A percentile compares a stretch with the other conserved stretches of the same genome.
Evolutionary conservation across 1,140 invertebrate species (phyloP).

Genomic region (Papilio helenus): DNA sequence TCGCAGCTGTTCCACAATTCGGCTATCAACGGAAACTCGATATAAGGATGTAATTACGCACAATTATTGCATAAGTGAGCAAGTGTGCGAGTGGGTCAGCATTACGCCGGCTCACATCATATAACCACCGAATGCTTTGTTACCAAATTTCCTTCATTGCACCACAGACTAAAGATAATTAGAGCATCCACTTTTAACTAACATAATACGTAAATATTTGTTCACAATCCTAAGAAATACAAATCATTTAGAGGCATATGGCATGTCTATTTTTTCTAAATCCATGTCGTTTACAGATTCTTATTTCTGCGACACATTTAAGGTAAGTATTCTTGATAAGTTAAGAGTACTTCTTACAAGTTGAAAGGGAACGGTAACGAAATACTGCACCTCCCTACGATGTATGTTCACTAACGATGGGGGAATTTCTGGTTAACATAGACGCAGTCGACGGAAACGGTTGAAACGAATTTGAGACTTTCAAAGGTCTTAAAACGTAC

Average conservation of each 20-base stretch:
- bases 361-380: constrained; percentile 6
- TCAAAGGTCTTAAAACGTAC: not conserved
- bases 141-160: constrained; percentile 16
- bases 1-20: constrained; percentile 4
- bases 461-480: not conserved
- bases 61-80: constrained; percentile 45
- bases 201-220: not conserved
- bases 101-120: constrained; percentile 35
- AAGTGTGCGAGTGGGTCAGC: constrained; percentile 48
- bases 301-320: constrained; percentile 15
- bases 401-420: constrained; percentile 1
- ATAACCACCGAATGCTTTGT: constrained; percentile 33
- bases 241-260: not conserved
- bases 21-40: constrained; percentile 30
- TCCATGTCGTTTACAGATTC: not conserved
- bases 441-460: not conserved
- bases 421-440: not conserved
- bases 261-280: not conserved
- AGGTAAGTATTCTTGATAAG: constrained; percentile 3
- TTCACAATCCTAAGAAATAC: too few relatives aligned
- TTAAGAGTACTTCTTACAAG: constrained; percentile 19
- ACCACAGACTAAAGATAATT: constrained; percentile 11
- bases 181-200: constrained; percentile 23
- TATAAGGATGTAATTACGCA: constrained; percentile 44
- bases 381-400: not conserved